These are phyloP conservation scores for Scelioninae gen. 2 DNA, from an alignment of 2,888 invertebrate genomes.

Conservation along the genomic window DNA sequence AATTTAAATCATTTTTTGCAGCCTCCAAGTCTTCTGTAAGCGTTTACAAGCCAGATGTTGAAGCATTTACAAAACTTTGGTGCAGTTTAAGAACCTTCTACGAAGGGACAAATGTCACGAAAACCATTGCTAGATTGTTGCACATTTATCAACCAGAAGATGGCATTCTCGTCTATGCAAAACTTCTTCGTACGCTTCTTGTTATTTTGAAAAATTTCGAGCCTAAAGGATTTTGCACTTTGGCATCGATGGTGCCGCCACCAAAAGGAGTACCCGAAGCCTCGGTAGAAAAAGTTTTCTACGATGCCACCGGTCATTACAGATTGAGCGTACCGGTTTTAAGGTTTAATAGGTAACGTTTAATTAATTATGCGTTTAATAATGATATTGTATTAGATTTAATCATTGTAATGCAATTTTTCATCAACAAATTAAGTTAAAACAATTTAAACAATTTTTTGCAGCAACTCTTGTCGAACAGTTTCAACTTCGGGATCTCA, in stretches of 20 bases:
- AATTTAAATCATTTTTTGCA: slow-evolving; percentile 13
- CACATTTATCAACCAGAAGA: slow-evolving; percentile 69
- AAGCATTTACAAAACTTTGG: slow-evolving; percentile 65
- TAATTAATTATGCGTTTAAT: not conserved
- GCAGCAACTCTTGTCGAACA: no score
- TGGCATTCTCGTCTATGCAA: slow-evolving; percentile 67
- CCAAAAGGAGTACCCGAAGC: slow-evolving; percentile 65
- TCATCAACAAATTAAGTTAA: no score
- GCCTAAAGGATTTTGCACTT: slow-evolving; percentile 62
- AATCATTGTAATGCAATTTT: not conserved
- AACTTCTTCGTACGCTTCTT: slow-evolving; percentile 64
- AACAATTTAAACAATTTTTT: no score
- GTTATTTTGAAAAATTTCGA: slow-evolving; percentile 65
- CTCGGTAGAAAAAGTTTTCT: slow-evolving; percentile 64
- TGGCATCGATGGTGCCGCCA: slow-evolving; percentile 67
- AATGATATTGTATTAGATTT: not conserved
- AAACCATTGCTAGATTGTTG: slow-evolving; percentile 65
- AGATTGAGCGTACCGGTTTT: slow-evolving; percentile 64
- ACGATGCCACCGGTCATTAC: slow-evolving; percentile 63
- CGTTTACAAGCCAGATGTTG: slow-evolving; percentile 58
- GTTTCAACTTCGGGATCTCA: no score
- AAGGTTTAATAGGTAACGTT: slow-evolving; percentile 52
- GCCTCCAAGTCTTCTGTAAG: slow-evolving; percentile 10
- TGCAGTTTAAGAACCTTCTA: slow-evolving; percentile 63
- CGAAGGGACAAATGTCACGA: slow-evolving; percentile 64